These are phyloP conservation scores for Corythaixoides concolor DNA, from an alignment of 2,113 vertebrate genomes.

Conservation along the genomic window DNA sequence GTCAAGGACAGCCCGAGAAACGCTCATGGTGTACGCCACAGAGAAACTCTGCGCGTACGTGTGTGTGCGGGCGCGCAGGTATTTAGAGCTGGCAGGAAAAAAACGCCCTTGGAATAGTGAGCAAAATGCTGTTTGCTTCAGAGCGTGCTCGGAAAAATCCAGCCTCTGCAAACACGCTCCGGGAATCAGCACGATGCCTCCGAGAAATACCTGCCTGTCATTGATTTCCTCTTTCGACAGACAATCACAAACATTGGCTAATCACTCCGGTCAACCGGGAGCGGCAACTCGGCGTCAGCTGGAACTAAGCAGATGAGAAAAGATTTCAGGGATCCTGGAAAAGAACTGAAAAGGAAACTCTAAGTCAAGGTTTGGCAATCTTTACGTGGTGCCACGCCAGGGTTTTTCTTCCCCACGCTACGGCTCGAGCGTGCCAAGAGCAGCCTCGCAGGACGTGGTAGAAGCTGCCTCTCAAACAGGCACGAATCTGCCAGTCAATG, in stretches of 20 bases:
- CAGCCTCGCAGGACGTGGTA: neutral
- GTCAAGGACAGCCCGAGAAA: neutral
- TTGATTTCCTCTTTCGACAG: neutral
- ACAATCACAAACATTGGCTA: fast-evolving
- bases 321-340: neutral
- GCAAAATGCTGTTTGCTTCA: neutral
- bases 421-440: neutral
- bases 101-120: neutral
- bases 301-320: neutral
- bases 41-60: fast-evolving
- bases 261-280: fast-evolving
- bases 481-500: neutral
- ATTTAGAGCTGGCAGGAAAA: neutral
- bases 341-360: neutral
- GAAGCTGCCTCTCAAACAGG: neutral
- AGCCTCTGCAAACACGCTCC: neutral
- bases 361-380: neutral
- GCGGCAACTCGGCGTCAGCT: neutral
- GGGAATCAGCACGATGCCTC: neutral
- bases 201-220: neutral
- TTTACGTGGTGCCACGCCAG: neutral
- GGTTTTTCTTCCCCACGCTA: neutral
- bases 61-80: fast-evolving
- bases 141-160: fast-evolving
- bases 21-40: neutral